These are phyloP conservation scores for Epinephelus awoara DNA, from an alignment of 2,797 vertebrate species.

Conservation along the genomic window DNA sequence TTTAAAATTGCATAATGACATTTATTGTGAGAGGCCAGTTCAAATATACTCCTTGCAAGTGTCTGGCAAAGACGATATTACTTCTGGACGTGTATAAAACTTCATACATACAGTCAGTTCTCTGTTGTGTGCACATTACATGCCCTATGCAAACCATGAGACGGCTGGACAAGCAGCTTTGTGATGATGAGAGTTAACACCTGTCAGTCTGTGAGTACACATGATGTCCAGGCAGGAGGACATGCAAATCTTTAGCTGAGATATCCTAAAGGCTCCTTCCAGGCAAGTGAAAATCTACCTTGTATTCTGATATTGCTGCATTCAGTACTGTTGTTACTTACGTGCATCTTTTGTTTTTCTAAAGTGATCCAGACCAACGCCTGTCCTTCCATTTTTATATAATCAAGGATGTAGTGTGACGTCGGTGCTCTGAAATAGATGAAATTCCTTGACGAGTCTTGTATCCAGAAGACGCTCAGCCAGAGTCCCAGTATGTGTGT, in stretches of 20 bases:
- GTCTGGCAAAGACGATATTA: conserved; percentile 63
- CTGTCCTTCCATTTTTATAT: conserved; percentile 76
- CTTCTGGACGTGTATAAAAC: conserved; percentile 74
- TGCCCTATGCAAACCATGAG: conserved; percentile 83
- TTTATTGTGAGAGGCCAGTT: conserved; percentile 72
- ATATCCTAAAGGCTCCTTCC: conserved; percentile 59
- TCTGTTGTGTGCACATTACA: conserved; percentile 78
- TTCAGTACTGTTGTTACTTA: conserved; percentile 66
- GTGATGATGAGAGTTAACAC: conserved; percentile 18
- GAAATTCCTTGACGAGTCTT: conserved; percentile 31
- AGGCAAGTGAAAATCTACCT: conserved; percentile 67
- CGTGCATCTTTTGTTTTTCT: conserved; percentile 38
- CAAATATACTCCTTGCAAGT: conserved; percentile 73
- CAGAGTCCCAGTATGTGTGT: conserved; percentile 33
- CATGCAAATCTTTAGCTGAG: conserved; percentile 48
- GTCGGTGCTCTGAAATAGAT: conserved; percentile 36
- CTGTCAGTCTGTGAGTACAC: conserved; percentile 41
- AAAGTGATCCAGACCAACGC: conserved; percentile 55
- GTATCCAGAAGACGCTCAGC: conserved; percentile 40
- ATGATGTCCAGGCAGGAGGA: conserved; percentile 57
- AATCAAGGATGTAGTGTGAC: conserved; percentile 52
- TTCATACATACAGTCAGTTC: conserved; percentile 59
- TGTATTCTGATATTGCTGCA: conserved; percentile 78
- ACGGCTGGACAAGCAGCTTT: conserved; percentile 62
- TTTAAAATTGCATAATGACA: conserved; percentile 73